A percentile compares a stretch with the other conserved stretches of the same genome.
Evolutionary conservation across 1,140 invertebrate genomes (phyloP).

Genomic region (Telenomus remus): DNA sequence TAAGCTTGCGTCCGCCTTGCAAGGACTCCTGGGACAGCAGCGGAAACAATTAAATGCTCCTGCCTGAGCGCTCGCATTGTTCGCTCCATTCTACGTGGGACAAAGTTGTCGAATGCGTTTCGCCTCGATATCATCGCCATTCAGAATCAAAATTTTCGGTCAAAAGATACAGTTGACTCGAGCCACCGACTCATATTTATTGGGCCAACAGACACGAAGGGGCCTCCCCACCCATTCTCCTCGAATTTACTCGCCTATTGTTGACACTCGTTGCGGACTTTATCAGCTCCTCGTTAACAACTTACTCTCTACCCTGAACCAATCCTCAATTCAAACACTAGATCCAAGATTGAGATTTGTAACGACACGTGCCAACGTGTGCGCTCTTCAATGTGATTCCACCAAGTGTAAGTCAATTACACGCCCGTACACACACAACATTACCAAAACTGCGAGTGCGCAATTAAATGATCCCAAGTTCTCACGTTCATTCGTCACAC

Average conservation of each 20-base stretch:
- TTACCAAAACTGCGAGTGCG: conserved; percentile 18
- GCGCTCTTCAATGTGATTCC: conserved; percentile 15
- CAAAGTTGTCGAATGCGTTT: conserved; percentile 51
- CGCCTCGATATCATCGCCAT: conserved; percentile 46
- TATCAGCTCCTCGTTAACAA: conserved; percentile 47
- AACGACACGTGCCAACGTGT: conserved; percentile 52
- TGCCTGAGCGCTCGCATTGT: conserved; percentile 65
- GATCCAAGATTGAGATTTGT: conserved; percentile 29
- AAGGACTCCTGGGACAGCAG: conserved; percentile 50
- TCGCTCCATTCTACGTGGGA: conserved; percentile 50
- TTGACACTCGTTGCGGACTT: conserved; percentile 29
- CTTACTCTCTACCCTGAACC: conserved; percentile 36
- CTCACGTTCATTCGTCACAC: conserved; percentile 44
- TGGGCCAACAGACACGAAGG: conserved; percentile 56
- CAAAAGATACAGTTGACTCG: conserved; percentile 60
- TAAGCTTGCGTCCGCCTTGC: conserved; percentile 34
- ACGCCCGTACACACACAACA: conserved; percentile 15
- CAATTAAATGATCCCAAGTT: conserved; percentile 35
- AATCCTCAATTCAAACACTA: conserved; percentile 41
- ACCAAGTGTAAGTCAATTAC: conserved; percentile 50
- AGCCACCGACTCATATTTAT: conserved; percentile 56
- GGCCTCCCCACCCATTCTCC: too few species aligned
- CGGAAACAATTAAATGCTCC: conserved; percentile 69
- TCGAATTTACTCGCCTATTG: conserved; percentile 57
- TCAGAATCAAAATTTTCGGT: conserved; percentile 50